A percentile compares a stretch with the other conserved stretches of the same genome.
Conservation (phyloP, 1,140 invertebrate species). For the Hydropsyche tenuis region DNA sequence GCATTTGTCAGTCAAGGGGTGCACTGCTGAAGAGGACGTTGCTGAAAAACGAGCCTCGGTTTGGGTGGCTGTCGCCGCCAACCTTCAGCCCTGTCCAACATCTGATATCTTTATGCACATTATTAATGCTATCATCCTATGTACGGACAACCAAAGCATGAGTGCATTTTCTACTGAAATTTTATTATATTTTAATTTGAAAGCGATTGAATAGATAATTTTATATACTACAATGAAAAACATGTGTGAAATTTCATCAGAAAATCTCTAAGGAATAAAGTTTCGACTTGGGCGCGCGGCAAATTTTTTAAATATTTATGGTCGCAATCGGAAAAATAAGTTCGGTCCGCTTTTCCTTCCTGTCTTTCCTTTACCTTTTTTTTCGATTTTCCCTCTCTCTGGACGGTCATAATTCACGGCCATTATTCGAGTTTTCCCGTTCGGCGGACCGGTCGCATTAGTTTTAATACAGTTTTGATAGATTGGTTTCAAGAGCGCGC, state of each 20-base stretch:
- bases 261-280: background rate
- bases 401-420: conserved; percentile 47
- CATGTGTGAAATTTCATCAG: background rate
- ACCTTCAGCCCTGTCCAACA: conserved; percentile 10
- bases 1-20: conserved; percentile 42
- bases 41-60: conserved; percentile 45
- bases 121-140: conserved; percentile 23
- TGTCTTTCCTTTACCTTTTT: too few species aligned
- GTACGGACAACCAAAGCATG: too few species aligned
- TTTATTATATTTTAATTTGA: too few species aligned
- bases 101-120: conserved; percentile 36
- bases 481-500: conserved; percentile 35
- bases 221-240: too few species aligned
- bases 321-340: conserved; percentile 41
- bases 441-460: conserved; percentile 43
- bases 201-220: too few species aligned
- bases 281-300: conserved; percentile 9
- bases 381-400: conserved; percentile 8
- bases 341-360: conserved; percentile 21
- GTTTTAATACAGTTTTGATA: conserved; percentile 51
- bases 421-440: conserved; percentile 47
- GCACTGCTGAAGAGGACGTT: background rate
- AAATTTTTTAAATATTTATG: conserved; percentile 43
- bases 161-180: too few species aligned
- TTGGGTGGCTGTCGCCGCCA: conserved; percentile 16